Conservation (phyloP, 92 coral and sea anemone genomes). For the Phymanthus crucifer region DNA sequence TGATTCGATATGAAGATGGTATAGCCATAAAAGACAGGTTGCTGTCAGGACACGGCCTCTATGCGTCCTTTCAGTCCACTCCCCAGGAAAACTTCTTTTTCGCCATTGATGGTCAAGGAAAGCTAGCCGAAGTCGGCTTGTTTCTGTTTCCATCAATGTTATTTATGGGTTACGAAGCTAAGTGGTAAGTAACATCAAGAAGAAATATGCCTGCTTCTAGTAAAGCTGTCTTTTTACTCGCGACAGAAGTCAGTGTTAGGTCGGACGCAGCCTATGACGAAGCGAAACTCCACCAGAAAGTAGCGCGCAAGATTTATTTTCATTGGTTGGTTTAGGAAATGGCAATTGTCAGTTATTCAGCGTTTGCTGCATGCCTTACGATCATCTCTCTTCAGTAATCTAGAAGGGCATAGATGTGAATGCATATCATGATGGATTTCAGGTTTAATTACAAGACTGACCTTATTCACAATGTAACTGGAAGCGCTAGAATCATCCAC, state of each 20-base stretch:
- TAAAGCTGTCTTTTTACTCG: background rate
- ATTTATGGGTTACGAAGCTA: conserved; percentile 96
- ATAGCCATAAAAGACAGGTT: conserved; percentile 60
- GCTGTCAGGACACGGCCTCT: conserved; percentile 52
- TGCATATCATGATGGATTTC: background rate
- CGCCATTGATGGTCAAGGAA: conserved; percentile 93
- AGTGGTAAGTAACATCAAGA: conserved; percentile 63
- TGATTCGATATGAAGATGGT: conserved; percentile 82
- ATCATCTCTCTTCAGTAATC: no score
- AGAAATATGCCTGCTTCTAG: background rate
- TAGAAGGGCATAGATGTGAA: background rate
- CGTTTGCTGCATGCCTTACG: no score
- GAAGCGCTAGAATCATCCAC: conserved; percentile 87
- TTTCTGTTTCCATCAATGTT: conserved; percentile 91
- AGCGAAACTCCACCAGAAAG: no score
- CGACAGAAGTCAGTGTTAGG: no score
- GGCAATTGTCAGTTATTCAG: no score
- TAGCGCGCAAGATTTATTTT: no score
- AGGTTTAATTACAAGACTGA: conserved; percentile 99
- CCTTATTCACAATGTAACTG: conserved; percentile 85
- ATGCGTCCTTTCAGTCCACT: conserved; percentile 80
- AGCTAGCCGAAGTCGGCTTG: conserved; percentile 87
- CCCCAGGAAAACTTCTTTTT: conserved; percentile 94
- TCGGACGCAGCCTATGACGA: no score
- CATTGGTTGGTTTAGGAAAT: no score